phyloP scores from a whole-genome alignment of 64 coral and sea anemone genomes.

The Pocillopora verrucosa region DNA sequence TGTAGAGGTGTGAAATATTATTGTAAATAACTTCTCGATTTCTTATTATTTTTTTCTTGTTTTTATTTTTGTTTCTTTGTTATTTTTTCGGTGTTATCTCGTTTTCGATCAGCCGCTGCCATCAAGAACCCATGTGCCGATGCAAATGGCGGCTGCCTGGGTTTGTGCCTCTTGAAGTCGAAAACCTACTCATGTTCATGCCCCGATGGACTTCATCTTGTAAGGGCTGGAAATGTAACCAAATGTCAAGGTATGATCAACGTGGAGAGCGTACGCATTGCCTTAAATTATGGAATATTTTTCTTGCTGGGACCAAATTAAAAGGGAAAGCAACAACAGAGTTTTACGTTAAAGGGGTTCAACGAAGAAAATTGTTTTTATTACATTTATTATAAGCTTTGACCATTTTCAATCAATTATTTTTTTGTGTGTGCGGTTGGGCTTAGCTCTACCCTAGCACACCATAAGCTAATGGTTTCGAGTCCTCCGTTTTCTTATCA shows the following conservation, averaged over 20 bases:
- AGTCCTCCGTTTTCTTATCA: no score
- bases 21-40: no score
- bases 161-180: constrained; percentile 66
- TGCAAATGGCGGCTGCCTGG: constrained; percentile 63
- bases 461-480: no score
- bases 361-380: no score
- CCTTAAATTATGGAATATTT: neutral
- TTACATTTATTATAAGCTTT: no score
- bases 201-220: constrained; percentile 42
- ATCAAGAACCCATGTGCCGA: constrained; percentile 58
- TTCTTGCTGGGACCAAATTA: no score
- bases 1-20: neutral
- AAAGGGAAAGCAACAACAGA: no score
- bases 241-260: constrained; percentile 63
- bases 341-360: no score
- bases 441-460: no score
- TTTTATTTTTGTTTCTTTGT: neutral
- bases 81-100: neutral
- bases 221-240: constrained; percentile 31
- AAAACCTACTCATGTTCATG: constrained; percentile 64
- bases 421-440: no score
- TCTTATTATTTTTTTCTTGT: neutral
- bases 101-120: neutral
- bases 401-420: no score
- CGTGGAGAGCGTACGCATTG: neutral